Base-by-base conservation (phyloP, 2,888 invertebrate genomes). In the Phragmatobia fuliginosa region DNA sequence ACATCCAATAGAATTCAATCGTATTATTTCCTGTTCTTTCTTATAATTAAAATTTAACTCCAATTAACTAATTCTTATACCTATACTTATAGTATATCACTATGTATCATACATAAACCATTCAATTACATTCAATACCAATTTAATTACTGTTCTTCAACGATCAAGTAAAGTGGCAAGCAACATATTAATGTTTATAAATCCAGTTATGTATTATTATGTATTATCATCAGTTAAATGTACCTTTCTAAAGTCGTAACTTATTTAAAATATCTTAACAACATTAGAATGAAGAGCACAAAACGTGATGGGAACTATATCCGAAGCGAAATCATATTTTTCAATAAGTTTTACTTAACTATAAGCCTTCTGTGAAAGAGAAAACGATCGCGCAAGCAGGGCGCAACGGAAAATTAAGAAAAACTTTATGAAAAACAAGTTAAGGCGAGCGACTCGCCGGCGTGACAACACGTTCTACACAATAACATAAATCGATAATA, bases 401-500 rank as follows among this genome's bases (percentile, higher is more conserved):
- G 63, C 77, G 81, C 85, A 81, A 83, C 83, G 89, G 89, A 88
- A 90, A 91, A 89, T 83, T 79, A 83, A 88, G 88, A 91, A 92
- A 93, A 92, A 85, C 81, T 85, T 81, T 73, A 81, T 81, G 83
- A 88, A 91, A 91, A 90, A 89, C 83, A 80, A 85, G 87, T 85
- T 87, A 85, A 83, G 78, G 85, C 84, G 73, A 70, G 67, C 67
- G 63, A 62, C 59, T 58, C 58, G 67, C 41, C 68, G 59, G 85
- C 87, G 85, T 86, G 85, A 87, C 87, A 86, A 81, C 85, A 83
- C 88, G 88, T 88, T 88, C 89, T 90, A 88, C 87, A 90, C 90
- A 90, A 89, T 89, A 90, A 91, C 93, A 91, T 92, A 92, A 94
- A 94, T 94, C 94, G 94, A 94, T 95, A 94, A 92, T 92, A 93